Percentiles rank a stretch among this genome's conserved stretches.
Evolutionary conservation across 2,113 vertebrate species (phyloP).

Genomic region (Perca fluviatilis): DNA sequence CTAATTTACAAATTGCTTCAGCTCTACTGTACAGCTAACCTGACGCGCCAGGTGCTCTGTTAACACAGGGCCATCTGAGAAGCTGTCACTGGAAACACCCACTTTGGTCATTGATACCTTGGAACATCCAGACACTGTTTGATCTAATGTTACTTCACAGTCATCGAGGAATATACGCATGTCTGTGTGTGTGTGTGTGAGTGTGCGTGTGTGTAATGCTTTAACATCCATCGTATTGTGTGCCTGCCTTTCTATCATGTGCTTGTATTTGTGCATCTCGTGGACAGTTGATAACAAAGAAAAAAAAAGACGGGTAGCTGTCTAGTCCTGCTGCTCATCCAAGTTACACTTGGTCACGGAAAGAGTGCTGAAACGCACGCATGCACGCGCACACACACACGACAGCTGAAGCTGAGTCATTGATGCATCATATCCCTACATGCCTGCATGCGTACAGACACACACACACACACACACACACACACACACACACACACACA

Average conservation of each 20-base stretch:
- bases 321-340: conserved; percentile 61
- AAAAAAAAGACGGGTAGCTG: conserved; percentile 30
- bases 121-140: conserved; percentile 4
- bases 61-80: too few species aligned
- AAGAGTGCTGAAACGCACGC: conserved; percentile 22
- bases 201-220: background rate
- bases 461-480: conserved; percentile 15
- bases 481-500: conserved; percentile 16
- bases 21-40: background rate
- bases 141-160: conserved; percentile 29
- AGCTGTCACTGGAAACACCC: background rate
- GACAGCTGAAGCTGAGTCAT: conserved; percentile 76
- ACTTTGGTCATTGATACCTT: too few species aligned
- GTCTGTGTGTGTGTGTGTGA: background rate
- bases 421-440: conserved; percentile 61
- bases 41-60: too few species aligned
- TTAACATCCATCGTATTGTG: background rate
- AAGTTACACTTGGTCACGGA: conserved; percentile 50
- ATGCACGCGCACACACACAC: conserved; percentile 4
- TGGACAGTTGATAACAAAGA: conserved; percentile 22
- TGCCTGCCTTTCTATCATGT: background rate
- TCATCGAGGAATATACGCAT: background rate
- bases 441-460: conserved; percentile 18
- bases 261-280: background rate
- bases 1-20: background rate